These are phyloP conservation scores for Pterobdella sp. DNA, from an alignment of 2,888 invertebrate genomes.

Conservation along the genomic window DNA sequence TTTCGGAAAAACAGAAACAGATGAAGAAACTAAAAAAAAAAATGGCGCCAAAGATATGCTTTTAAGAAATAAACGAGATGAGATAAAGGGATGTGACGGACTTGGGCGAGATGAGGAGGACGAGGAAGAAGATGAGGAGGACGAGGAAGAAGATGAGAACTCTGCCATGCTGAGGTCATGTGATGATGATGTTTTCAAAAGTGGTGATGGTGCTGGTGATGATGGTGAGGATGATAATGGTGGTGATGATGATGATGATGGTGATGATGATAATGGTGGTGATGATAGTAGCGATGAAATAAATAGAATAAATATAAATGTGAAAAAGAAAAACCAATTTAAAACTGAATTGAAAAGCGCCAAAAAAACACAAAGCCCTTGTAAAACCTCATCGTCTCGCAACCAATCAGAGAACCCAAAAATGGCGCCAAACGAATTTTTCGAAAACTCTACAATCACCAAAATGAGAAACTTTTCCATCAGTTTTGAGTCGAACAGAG, in stretches of 20 bases:
- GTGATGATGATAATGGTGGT: background rate
- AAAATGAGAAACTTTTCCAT: background rate
- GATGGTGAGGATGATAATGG: background rate
- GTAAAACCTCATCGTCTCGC: background rate
- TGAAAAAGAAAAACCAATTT: background rate
- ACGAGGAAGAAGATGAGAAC: constrained; percentile 10
- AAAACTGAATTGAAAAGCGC: background rate
- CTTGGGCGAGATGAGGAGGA: background rate
- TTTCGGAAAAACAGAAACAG: background rate
- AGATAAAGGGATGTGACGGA: background rate
- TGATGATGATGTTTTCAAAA: background rate
- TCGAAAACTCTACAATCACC: background rate
- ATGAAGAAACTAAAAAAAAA: background rate
- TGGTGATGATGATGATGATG: constrained; percentile 2
- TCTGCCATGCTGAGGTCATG: background rate
- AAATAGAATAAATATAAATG: background rate
- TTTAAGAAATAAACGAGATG: background rate
- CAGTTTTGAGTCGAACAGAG: background rate
- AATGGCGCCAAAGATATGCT: background rate
- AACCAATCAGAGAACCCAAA: background rate
- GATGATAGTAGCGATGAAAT: background rate
- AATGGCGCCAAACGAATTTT: background rate
- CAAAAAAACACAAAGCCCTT: background rate
- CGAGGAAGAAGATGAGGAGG: constrained; percentile 9
- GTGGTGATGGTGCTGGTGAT: background rate